phyloP scores from a whole-genome alignment of 2,797 vertebrate genomes.

The Ceyx erithaca region DNA sequence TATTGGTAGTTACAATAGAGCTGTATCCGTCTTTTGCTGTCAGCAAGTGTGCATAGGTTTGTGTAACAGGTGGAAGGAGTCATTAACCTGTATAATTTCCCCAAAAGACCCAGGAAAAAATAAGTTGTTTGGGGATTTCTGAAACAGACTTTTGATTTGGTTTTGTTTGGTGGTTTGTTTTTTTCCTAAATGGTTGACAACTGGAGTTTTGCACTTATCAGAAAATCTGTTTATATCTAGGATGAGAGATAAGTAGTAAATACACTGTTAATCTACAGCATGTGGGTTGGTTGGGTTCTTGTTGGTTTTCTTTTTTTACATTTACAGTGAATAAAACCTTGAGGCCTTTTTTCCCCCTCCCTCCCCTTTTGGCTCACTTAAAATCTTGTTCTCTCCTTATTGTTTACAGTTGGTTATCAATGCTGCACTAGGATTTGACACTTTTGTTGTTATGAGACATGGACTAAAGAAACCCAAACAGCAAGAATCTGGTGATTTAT shows the following conservation, averaged over 20 bases:
- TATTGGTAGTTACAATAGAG: not conserved
- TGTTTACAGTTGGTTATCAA: slow-evolving; percentile 90
- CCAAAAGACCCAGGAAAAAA: not conserved
- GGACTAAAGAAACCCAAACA: slow-evolving; percentile 90
- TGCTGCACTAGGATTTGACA: slow-evolving; percentile 96
- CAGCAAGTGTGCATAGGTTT: not conserved
- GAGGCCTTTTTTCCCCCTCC: not conserved
- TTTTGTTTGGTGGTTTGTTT: not conserved
- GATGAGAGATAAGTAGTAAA: not conserved
- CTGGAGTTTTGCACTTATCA: not conserved
- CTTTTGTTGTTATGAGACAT: slow-evolving; percentile 98
- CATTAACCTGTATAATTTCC: not conserved
- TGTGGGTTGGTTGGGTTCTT: fast-evolving
- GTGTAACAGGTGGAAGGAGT: not conserved
- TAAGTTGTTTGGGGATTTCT: not conserved
- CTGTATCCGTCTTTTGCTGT: not conserved
- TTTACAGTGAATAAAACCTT: not conserved
- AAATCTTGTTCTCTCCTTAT: slow-evolving; percentile 7
- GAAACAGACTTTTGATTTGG: not conserved
- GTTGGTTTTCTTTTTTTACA: not conserved
- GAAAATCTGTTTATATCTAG: not conserved
- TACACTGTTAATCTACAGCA: not conserved
- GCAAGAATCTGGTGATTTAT: slow-evolving; percentile 76
- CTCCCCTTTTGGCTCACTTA: not conserved
- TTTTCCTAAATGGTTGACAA: not conserved